Conservation (phyloP, 2,797 vertebrate species). For the Oreochromis grahami region DNA sequence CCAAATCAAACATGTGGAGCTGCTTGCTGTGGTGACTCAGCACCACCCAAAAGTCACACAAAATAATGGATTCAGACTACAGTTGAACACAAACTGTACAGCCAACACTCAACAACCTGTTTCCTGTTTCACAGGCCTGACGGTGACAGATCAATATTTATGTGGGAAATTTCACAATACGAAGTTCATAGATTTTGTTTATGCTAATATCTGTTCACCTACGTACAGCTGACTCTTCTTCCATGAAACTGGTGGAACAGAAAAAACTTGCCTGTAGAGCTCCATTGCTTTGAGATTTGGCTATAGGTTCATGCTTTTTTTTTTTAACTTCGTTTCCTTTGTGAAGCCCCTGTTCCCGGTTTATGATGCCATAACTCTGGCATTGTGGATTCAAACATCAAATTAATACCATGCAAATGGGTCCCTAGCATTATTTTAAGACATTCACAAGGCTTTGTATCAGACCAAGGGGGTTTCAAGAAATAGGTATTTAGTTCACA, state of each 20-base stretch:
- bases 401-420: neutral
- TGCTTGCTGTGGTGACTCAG: neutral
- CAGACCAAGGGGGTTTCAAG: neutral
- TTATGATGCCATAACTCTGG: neutral
- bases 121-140: neutral
- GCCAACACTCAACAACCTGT: neutral
- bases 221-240: neutral
- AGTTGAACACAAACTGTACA: neutral
- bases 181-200: neutral
- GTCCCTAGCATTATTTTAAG: neutral
- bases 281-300: neutral
- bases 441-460: neutral
- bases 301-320: neutral
- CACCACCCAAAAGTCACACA: neutral
- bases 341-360: neutral
- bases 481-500: neutral
- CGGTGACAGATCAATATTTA: neutral
- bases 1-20: neutral
- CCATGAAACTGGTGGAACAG: neutral
- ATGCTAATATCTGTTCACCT: neutral
- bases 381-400: neutral
- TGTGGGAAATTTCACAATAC: neutral
- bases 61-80: neutral
- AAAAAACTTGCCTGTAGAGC: neutral
- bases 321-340: neutral